Evolutionary conservation across 1,140 invertebrate genomes (phyloP).

Genomic region (Ephestia elutella): DNA sequence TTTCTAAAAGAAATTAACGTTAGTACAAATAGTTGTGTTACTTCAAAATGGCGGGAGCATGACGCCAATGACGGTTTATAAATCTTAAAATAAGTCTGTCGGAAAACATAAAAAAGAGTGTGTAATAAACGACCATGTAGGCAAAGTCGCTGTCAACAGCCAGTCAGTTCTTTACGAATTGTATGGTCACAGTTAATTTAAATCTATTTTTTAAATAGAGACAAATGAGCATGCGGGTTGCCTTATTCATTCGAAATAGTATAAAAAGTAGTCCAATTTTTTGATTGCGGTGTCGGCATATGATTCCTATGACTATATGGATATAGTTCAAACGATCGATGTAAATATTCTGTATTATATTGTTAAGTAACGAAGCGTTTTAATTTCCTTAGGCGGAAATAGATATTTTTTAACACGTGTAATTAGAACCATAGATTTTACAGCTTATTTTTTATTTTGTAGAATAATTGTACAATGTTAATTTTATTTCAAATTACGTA

Average conservation of each 20-base stretch:
- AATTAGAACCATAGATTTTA: slow-evolving; percentile 9
- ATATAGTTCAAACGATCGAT: slow-evolving; percentile 24
- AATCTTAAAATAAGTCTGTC: too few species aligned
- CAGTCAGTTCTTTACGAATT: too few species aligned
- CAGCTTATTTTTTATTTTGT: slow-evolving; percentile 26
- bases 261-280: neutral
- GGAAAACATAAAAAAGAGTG: too few species aligned
- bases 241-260: too few species aligned
- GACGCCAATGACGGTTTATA: too few species aligned
- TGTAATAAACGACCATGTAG: too few species aligned
- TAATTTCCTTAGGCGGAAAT: slow-evolving; percentile 3
- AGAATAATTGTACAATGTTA: slow-evolving; percentile 33
- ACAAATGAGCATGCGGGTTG: too few species aligned
- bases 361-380: slow-evolving; percentile 21
- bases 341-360: slow-evolving; percentile 53
- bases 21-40: neutral
- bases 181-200: too few species aligned
- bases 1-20: too few species aligned
- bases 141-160: too few species aligned
- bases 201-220: too few species aligned
- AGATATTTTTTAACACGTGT: slow-evolving; percentile 5
- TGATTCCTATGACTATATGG: slow-evolving; percentile 30
- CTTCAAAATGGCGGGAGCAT: neutral
- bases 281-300: neutral
- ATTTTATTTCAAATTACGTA: slow-evolving; percentile 20